phyloP scores from a whole-genome alignment of 2,113 vertebrate species.

The Spizaetus ornatus region DNA sequence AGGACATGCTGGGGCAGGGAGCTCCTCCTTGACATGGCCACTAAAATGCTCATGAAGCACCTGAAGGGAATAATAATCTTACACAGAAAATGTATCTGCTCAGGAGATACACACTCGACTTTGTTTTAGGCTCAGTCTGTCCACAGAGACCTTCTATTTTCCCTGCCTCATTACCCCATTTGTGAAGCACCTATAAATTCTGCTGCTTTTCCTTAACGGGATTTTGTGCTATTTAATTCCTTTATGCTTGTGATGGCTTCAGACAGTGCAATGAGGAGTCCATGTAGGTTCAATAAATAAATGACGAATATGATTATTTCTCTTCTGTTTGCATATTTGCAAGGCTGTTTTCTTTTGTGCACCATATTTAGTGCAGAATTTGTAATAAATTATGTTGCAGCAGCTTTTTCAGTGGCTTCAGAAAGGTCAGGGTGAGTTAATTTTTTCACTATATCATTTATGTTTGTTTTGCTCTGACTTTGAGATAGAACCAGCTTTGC shows the following conservation, averaged over 20 bases:
- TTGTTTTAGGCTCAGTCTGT: neutral
- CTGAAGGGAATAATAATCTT: neutral
- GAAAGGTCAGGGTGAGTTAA: conserved; percentile 13
- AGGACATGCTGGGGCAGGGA: neutral
- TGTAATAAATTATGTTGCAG: neutral
- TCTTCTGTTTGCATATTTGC: neutral
- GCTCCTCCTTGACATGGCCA: neutral
- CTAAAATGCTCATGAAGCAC: neutral
- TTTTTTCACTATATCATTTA: neutral
- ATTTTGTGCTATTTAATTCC: neutral
- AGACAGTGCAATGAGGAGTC: neutral
- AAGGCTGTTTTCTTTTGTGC: neutral
- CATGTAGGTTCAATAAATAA: neutral
- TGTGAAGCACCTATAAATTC: conserved; percentile 32
- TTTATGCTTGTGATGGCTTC: neutral
- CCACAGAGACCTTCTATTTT: conserved; percentile 2
- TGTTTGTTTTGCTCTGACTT: neutral
- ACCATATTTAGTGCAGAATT: neutral
- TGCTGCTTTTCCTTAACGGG: neutral
- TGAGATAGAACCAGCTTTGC: neutral
- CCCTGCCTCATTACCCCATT: conserved; percentile 28
- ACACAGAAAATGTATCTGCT: fast-evolving
- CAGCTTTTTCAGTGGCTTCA: conserved; percentile 18
- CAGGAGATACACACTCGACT: neutral
- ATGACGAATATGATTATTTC: neutral